Evolutionary conservation across 2,113 vertebrate species (phyloP).

Genomic region (Dinomys branickii): DNA sequence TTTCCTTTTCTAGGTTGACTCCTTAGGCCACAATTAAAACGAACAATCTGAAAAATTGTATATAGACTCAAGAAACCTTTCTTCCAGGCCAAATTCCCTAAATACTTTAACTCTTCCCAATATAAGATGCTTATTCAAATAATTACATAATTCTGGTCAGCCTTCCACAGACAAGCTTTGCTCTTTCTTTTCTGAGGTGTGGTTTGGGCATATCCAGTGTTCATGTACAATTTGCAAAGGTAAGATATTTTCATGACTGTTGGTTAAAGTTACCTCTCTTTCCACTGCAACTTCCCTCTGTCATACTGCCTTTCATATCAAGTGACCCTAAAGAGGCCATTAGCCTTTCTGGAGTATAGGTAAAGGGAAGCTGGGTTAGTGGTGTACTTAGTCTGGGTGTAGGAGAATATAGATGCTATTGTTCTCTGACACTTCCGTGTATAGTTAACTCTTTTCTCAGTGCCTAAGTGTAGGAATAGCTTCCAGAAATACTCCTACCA

Average conservation of each 20-base stretch:
- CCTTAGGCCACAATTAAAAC: neutral
- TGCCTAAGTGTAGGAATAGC: slow-evolving; percentile 28
- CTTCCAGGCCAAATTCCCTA: slow-evolving; percentile 4
- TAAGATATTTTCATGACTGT: slow-evolving; percentile 23
- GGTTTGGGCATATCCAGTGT: neutral
- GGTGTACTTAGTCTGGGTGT: slow-evolving; percentile 18
- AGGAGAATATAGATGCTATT: neutral
- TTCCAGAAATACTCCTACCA: slow-evolving; percentile 47
- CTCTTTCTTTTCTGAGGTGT: slow-evolving; percentile 37
- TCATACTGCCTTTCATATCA: neutral
- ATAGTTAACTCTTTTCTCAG: slow-evolving; percentile 21
- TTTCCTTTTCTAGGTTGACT: neutral
- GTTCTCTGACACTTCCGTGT: neutral
- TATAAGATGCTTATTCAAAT: neutral
- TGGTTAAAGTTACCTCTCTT: neutral
- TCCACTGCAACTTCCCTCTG: neutral
- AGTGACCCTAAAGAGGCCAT: neutral
- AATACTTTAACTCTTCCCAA: neutral
- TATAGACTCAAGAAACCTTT: neutral
- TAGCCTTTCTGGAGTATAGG: neutral
- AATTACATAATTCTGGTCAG: neutral
- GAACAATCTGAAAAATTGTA: neutral
- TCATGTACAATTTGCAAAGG: slow-evolving; percentile 34
- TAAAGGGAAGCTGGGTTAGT: neutral
- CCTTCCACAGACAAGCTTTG: neutral